Evolutionary conservation across 2,113 vertebrate species (phyloP).

Genomic region (Raphicerus campestris): DNA sequence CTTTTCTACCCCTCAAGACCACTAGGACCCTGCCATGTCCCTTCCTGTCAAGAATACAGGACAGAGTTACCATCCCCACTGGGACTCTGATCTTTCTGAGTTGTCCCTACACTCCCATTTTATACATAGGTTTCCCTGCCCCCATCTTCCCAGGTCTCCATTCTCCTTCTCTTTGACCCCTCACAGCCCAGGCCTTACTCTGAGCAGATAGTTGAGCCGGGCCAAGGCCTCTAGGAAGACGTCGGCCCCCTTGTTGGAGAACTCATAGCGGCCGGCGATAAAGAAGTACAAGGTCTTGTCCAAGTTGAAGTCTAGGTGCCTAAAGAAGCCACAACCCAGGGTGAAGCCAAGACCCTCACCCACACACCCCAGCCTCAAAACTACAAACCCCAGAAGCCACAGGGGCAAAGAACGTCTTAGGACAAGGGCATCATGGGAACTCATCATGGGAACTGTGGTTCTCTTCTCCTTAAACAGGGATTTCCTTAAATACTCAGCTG

Average conservation of each 20-base stretch:
- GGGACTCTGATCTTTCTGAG: neutral
- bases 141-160: neutral
- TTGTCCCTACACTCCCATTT: no score
- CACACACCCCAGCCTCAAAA: neutral
- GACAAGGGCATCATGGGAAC: neutral
- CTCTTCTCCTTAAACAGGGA: neutral
- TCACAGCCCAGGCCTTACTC: slow-evolving; percentile 75
- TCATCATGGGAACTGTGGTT: neutral
- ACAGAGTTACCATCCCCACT: neutral
- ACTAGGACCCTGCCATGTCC: neutral
- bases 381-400: neutral
- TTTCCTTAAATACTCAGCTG: neutral
- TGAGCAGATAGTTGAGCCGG: slow-evolving; percentile 93
- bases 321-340: slow-evolving; percentile 57
- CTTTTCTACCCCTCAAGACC: neutral
- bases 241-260: slow-evolving; percentile 94
- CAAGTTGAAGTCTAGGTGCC: slow-evolving; percentile 92
- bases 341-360: neutral
- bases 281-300: slow-evolving; percentile 95
- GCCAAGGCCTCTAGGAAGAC: slow-evolving; percentile 92
- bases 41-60: neutral
- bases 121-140: neutral
- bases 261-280: slow-evolving; percentile 93
- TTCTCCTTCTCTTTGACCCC: neutral
- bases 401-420: neutral